Evolutionary conservation across 2,888 invertebrate genomes (phyloP), one percentile per base, ranked within the genome.

Genomic region (Orthosia incerta): DNA sequence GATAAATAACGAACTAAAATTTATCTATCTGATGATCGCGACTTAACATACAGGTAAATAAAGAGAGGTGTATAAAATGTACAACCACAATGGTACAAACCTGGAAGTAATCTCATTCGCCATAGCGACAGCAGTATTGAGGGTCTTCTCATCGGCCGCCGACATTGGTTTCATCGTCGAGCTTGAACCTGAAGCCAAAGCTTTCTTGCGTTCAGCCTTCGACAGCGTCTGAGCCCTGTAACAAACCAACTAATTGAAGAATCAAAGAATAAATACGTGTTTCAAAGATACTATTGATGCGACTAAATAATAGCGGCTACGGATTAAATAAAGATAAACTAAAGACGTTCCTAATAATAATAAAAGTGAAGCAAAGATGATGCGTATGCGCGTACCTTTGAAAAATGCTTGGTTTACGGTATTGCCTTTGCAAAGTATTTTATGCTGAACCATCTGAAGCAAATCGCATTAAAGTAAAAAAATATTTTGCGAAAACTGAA

Each of bases 71-170:
- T 31, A 20, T 18, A 11, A 56, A 16, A 23, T 13, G 1, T 12
- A 16, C 39, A 20, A 64, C 7, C 12, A n/a, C 4, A 18, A 48
- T 45, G 2, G 4, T 56, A 85, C 96, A 85, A 92, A 98, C 96
- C 97, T 97, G 63, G 97, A 97, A 60, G 98, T 99, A 76, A 99
- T 97, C 95, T 99, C 99, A 93, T 99, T 99, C 26, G 99, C 99
- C 95, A 99, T 97, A 68, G 99, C 99, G 79, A 99, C 99, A 0
- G 99, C 99, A 26, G 98, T 98, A 88, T 99, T 98, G 76, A 99
- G 96, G 13, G 98, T 98, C 93, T 98, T 98, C 92, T 99, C 98
- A 90, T 99, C 99, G 77, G 99, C 98, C 0, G 99, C 98, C 16
- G 99, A 99, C 95, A 99, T 99, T 4, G 98, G 98, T 93, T 99